Conservation (phyloP, 2,888 invertebrate genomes). For the Neocrepidodera transversa region DNA sequence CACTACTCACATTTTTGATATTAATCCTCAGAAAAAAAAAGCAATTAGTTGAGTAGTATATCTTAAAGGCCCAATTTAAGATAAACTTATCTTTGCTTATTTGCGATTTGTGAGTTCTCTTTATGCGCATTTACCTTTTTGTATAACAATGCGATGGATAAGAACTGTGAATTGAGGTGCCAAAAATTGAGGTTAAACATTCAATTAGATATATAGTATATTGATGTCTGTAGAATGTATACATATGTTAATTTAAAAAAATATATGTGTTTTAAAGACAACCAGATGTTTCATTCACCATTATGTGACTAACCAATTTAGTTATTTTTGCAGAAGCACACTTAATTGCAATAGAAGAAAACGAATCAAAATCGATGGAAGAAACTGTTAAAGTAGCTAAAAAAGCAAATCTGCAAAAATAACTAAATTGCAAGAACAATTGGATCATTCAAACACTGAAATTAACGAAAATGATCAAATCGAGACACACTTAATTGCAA, state of each 20-base stretch:
- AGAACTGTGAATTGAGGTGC: slow-evolving; percentile 40
- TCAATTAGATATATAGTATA: slow-evolving; percentile 21
- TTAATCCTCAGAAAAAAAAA: background rate
- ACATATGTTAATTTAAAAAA: slow-evolving; percentile 24
- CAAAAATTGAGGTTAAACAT: slow-evolving; percentile 30
- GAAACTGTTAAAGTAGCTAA: too few relatives aligned
- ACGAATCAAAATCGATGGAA: too few relatives aligned
- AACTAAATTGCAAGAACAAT: too few relatives aligned
- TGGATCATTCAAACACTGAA: too few relatives aligned
- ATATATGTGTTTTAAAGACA: slow-evolving; percentile 17
- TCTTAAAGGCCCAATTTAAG: slow-evolving; percentile 14
- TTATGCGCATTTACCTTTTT: slow-evolving; percentile 2
- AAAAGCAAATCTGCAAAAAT: too few relatives aligned
- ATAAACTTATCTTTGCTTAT: slow-evolving; percentile 1
- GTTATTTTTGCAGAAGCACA: too few relatives aligned
- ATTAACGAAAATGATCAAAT: too few relatives aligned
- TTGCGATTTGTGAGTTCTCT: background rate
- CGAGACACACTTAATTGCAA: too few relatives aligned
- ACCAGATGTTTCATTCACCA: background rate
- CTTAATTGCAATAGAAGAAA: too few relatives aligned
- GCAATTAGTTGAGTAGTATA: background rate
- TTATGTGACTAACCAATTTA: too few relatives aligned
- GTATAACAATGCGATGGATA: slow-evolving; percentile 14
- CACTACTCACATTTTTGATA: background rate
- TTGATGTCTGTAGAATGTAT: slow-evolving; percentile 22